These are phyloP conservation scores for Myioborus miniatus DNA, from an alignment of 2,797 vertebrate species.

Conservation along the genomic window DNA sequence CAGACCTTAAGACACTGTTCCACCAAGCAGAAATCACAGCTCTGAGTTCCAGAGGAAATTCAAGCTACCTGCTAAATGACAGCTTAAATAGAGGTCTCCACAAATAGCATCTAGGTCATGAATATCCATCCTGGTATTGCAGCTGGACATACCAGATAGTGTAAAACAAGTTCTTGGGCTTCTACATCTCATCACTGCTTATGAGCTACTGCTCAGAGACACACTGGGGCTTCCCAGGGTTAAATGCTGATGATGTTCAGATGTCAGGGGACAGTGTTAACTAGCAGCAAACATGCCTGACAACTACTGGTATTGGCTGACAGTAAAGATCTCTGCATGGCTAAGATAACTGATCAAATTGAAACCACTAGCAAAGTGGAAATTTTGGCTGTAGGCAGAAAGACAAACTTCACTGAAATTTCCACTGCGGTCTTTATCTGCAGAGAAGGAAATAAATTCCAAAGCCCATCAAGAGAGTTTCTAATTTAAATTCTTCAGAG, in stretches of 20 bases:
- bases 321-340: neutral
- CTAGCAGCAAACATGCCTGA: neutral
- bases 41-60: neutral
- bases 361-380: neutral
- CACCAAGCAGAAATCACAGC: neutral
- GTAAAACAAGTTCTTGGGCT: neutral
- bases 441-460: neutral
- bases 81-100: neutral
- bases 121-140: neutral
- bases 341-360: neutral
- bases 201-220: neutral
- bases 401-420: neutral
- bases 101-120: neutral
- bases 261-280: neutral
- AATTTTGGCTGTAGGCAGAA: neutral
- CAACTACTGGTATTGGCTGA: neutral
- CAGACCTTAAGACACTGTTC: neutral
- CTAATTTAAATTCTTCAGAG: neutral
- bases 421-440: neutral
- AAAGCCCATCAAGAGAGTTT: neutral
- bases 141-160: neutral
- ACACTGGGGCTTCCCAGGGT: neutral
- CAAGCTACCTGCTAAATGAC: neutral
- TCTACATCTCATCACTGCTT: neutral
- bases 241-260: constrained; percentile 2